A percentile compares a stretch with the other conserved stretches of the same genome.
Conservation (phyloP, 2,797 vertebrate genomes). For the Gila robusta region DNA sequence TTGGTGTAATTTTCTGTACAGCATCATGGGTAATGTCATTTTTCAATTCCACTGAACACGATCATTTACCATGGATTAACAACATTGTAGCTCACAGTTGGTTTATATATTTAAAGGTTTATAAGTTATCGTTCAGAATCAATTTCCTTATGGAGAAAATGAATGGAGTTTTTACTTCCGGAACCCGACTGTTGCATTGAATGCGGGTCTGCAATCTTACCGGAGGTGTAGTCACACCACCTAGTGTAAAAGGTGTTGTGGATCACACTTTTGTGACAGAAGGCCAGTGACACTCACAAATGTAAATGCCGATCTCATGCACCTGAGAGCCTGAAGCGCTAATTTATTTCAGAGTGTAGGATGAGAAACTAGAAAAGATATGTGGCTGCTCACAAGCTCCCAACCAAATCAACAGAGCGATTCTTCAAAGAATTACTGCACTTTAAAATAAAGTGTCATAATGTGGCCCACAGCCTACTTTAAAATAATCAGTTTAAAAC, state of each 20-base stretch:
- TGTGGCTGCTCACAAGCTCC: neutral
- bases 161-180: no score
- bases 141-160: no score
- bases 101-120: no score
- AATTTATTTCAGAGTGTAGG: slow-evolving; percentile 24
- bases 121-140: no score
- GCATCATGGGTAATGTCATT: neutral
- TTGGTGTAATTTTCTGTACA: no score
- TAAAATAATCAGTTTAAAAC: slow-evolving; percentile 74
- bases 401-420: neutral
- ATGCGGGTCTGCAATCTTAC: slow-evolving; percentile 17
- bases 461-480: slow-evolving; percentile 56
- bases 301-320: slow-evolving; percentile 21
- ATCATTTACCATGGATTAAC: no score
- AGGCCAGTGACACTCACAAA: slow-evolving; percentile 17
- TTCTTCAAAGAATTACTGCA: slow-evolving; percentile 40
- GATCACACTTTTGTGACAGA: slow-evolving; percentile 45
- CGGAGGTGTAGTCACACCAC: slow-evolving; percentile 37
- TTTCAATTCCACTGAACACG: no score
- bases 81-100: no score
- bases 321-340: slow-evolving; percentile 1
- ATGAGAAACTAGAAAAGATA: neutral
- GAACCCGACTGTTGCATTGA: no score
- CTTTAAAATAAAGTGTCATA: slow-evolving; percentile 50
- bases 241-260: slow-evolving; percentile 34